These are phyloP conservation scores for Callorhinus ursinus DNA, from an alignment of 2,113 vertebrate species.

Conservation along the genomic window DNA sequence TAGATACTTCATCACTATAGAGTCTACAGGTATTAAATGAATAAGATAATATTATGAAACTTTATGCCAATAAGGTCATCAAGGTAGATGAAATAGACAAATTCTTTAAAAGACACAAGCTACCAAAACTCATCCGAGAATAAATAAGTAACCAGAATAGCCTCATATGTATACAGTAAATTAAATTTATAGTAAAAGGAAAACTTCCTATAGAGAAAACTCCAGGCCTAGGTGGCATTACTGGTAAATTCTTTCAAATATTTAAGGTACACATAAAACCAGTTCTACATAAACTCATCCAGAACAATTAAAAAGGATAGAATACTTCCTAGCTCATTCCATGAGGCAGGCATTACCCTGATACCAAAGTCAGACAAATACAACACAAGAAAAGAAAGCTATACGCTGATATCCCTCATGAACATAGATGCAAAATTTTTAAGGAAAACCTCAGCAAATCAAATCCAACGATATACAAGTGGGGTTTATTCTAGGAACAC, in stretches of 20 bases:
- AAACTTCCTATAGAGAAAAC: neutral
- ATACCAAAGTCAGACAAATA: neutral
- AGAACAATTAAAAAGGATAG: neutral
- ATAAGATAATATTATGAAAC: neutral
- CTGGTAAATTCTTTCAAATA: neutral
- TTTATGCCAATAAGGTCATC: neutral
- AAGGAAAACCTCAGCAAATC: neutral
- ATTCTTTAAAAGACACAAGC: neutral
- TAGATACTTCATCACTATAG: neutral
- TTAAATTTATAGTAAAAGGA: neutral
- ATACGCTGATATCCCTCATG: neutral
- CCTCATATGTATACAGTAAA: neutral
- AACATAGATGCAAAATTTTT: neutral
- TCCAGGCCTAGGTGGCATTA: too few species aligned
- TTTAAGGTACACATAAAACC: neutral
- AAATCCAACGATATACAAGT: neutral
- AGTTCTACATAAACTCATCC: neutral
- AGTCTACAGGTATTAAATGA: neutral
- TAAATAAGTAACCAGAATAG: neutral
- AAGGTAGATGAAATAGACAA: neutral
- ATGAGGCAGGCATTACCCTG: neutral
- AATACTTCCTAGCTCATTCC: neutral
- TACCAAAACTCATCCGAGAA: neutral
- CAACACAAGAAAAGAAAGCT: neutral
- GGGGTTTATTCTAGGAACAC: neutral